These are phyloP conservation scores for Cheilosia vulpina DNA, from an alignment of 2,888 invertebrate genomes.

Conservation along the genomic window DNA sequence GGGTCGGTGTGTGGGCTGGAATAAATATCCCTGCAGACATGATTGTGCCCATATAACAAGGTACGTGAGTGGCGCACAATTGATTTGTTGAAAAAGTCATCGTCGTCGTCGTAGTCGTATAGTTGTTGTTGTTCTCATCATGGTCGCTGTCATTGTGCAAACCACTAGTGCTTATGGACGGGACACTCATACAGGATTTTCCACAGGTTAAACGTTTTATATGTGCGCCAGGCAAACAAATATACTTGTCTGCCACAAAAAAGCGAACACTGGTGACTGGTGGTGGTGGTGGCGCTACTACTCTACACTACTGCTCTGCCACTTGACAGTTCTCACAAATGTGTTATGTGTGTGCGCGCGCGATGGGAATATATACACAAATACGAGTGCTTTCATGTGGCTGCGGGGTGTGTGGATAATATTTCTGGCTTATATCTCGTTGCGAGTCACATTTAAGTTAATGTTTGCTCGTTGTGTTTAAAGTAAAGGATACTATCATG, in stretches of 20 bases:
- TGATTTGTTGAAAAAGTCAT: conserved; percentile 71
- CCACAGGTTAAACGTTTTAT: conserved; percentile 71
- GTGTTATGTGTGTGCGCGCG: not conserved
- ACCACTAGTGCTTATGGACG: conserved; percentile 40
- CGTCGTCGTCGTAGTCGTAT: conserved; percentile 18
- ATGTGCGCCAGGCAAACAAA: conserved; percentile 43
- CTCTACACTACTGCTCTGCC: conserved; percentile 16
- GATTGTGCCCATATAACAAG: conserved; percentile 51
- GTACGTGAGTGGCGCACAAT: conserved; percentile 55
- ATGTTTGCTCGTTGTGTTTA: conserved; percentile 46
- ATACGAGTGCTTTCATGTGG: conserved; percentile 3
- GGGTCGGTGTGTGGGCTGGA: conserved; percentile 5
- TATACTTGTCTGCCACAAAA: conserved; percentile 20
- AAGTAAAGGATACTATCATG: conserved; percentile 44
- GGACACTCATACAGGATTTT: conserved; percentile 54
- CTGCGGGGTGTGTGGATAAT: conserved; percentile 1
- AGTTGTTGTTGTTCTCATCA: not conserved
- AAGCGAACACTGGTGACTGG: conserved; percentile 30
- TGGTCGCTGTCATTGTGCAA: conserved; percentile 41
- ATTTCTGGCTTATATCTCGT: conserved; percentile 46
- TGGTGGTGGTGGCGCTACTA: conserved; percentile 6
- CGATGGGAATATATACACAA: conserved; percentile 23
- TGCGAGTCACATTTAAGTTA: conserved; percentile 43
- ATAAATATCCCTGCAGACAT: conserved; percentile 58
- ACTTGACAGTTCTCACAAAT: conserved; percentile 30